Evolutionary conservation across 2,113 vertebrate species (phyloP).

Genomic region (Urocitellus parryii): DNA sequence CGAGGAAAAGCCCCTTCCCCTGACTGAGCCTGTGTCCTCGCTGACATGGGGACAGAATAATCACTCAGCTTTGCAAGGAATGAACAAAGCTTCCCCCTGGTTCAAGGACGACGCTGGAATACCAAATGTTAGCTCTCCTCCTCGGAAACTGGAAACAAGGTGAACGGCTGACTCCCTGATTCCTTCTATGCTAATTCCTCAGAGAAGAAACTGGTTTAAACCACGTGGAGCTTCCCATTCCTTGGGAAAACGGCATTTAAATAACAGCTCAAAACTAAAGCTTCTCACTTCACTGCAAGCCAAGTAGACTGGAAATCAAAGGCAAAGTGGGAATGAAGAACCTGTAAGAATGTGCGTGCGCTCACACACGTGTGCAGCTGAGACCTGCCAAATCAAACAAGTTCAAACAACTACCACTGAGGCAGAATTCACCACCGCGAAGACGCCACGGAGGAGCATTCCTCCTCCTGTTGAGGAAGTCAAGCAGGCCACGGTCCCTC

Average conservation of each 20-base stretch:
- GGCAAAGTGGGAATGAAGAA: background rate
- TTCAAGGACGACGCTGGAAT: rapidly evolving
- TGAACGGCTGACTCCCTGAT: background rate
- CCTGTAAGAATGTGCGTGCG: rapidly evolving
- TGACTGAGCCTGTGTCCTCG: rapidly evolving
- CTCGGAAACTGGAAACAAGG: background rate
- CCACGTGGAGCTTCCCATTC: background rate
- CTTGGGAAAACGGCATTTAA: background rate
- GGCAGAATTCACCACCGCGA: rapidly evolving
- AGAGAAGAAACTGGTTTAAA: background rate
- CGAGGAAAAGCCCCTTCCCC: rapidly evolving
- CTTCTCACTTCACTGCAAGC: background rate
- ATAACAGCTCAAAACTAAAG: background rate
- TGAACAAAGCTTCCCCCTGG: rapidly evolving
- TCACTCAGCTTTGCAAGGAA: background rate
- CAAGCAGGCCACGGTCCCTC: background rate
- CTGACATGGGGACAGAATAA: rapidly evolving
- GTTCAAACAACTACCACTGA: background rate
- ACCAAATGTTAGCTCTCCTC: rapidly evolving
- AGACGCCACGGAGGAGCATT: background rate
- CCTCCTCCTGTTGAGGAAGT: constrained; percentile 20
- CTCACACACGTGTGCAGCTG: background rate
- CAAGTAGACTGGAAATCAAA: background rate
- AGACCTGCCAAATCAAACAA: background rate
- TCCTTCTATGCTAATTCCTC: background rate